Evolutionary conservation across 1,140 invertebrate genomes (phyloP), one percentile per base, ranked within the genome.

Genomic region (Drosophila punjabiensis): DNA sequence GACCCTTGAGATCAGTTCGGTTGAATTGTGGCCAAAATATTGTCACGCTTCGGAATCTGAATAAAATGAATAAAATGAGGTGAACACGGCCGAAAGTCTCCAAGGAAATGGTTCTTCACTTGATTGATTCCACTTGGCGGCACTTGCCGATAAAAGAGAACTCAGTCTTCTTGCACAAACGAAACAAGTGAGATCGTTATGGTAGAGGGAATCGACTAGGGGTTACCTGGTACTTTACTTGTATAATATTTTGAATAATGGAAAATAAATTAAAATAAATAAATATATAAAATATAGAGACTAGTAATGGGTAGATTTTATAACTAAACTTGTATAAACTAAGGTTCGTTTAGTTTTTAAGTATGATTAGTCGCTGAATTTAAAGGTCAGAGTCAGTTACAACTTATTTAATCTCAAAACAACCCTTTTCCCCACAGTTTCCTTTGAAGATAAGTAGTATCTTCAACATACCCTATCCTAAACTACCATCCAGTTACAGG

Each of bases 71-170:
- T 45, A 68, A 77, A 43, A 55, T 50, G 53, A 69, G 45, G 32
- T 53, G 64, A 76, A 71, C 52, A 48, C 18, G 47, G 47, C 70
- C 68, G 60, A 81, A 45, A 67, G 47, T 76, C 85, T 85, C 85
- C 41, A 67, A 90, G 86, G 85, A 89, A 81, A 71, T 70, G 66
- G 66, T 45, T 69, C 58, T 59, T 24, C 59, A 55, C 74, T 89
- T 89, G 85, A 89, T 89, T 89, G 85, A 89, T 89, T 85, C 85
- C 86, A 89, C 70, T 85, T 85, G 86, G 78, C 86, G 85, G 82
- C 85, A 89, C 82, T 82, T 90, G 86, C 81, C 70, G 86, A 88
- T 81, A 79, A 87, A 71, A 52, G 55, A 37, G 4, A 35, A 47
- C 37, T 30, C 24, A 28, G 8, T 52, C 48, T 35, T 13, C 7